These are phyloP conservation scores for Acanthosepion lycidas DNA, from an alignment of 2,888 invertebrate species.

Conservation along the genomic window DNA sequence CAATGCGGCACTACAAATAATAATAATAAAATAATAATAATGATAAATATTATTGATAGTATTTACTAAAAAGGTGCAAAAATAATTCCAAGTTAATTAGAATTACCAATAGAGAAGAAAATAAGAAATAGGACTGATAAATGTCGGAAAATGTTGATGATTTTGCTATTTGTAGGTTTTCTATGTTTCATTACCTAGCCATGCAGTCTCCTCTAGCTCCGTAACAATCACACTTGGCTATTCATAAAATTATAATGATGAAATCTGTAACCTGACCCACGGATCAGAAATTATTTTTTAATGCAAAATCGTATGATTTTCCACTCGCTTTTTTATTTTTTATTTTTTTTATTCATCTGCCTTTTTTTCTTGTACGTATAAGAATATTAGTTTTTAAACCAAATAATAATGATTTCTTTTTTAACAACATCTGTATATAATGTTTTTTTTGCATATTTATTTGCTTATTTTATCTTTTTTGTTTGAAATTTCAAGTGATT, in stretches of 20 bases:
- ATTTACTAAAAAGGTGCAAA: background rate
- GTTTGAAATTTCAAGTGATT: background rate
- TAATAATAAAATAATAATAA: background rate
- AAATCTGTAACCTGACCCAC: background rate
- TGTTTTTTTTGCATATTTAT: no score
- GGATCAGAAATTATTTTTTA: background rate
- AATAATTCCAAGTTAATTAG: background rate
- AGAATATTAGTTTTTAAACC: background rate
- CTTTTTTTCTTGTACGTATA: background rate
- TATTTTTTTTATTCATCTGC: background rate
- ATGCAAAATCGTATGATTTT: no score
- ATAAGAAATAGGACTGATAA: background rate
- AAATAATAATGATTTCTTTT: background rate
- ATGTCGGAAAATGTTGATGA: no score
- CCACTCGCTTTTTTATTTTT: no score
- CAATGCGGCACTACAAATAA: background rate
- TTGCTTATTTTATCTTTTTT: no score
- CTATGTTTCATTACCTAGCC: background rate
- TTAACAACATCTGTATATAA: background rate
- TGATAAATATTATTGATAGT: background rate
- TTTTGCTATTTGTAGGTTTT: background rate
- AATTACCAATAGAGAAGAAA: background rate
- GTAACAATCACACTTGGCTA: background rate
- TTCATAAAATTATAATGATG: background rate
- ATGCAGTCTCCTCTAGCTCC: background rate